Base-by-base conservation (phyloP, 1,140 invertebrate genomes). In the Drosophila navojoa region DNA sequence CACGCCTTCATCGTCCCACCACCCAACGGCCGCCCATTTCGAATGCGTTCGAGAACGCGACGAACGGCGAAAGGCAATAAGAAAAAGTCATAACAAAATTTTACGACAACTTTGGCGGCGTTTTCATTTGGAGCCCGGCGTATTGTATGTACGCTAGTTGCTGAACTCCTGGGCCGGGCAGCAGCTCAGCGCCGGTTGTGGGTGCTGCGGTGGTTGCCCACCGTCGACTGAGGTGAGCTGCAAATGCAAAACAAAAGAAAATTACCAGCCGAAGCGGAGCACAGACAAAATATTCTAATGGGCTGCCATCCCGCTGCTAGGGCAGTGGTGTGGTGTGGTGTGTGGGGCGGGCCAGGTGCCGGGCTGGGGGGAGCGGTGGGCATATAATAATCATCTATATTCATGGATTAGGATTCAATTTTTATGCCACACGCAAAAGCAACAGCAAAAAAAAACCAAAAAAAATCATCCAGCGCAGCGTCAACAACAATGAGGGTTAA, bases 341-440 rank as follows among this genome's bases (percentile, higher is more conserved):
- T 13, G 57, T 7, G 38, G 5, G 32, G 40, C 19, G 11, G 47
- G 11, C 7, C 4, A 5, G 50, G 25, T 32, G 32, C 32, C 6
- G 32, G 19, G 4, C 13, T 3, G 38, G 60, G 13, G 69, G 80
- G 32, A n/a, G 4, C 15, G 3, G 42, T 64, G 13, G 71, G 80
- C 71, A 90, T 90, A 91, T 91, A 91, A 91, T 91, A 91, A 91
- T 91, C 90, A 91, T 91, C 90, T 91, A 91, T 91, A 91, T 91
- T 91, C 90, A 91, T 91, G 90, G 90, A 91, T 91, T 91, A 91
- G 90, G 90, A 91, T 91, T 91, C 90, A 91, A 91, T 91, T 91
- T 91, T 91, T 91, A 87, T 78, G 81, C 85, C 73, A 78, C 80
- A 76, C 71, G 72, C 76, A 61, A 74, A 69, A 76, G 76, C 19